These are phyloP conservation scores for Tiliacea citrago DNA, from an alignment of 2,888 invertebrate genomes.

Conservation along the genomic window DNA sequence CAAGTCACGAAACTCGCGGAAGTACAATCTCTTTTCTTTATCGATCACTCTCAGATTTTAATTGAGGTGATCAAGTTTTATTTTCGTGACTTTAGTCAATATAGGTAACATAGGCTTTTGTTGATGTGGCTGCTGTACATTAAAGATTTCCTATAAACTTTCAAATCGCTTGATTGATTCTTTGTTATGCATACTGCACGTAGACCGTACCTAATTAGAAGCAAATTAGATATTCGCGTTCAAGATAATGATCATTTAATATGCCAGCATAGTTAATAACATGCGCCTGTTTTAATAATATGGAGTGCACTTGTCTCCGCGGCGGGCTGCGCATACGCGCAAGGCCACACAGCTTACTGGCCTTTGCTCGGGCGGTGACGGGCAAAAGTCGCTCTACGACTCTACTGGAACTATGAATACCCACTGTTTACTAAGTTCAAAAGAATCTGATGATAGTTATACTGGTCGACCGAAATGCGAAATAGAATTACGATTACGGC, in stretches of 20 bases:
- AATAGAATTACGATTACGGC: constrained; percentile 41
- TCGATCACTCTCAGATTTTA: constrained; percentile 59
- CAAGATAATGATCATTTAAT: constrained; percentile 49
- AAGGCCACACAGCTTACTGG: constrained; percentile 81
- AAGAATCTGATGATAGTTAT: constrained; percentile 49
- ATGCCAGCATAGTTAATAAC: constrained; percentile 40
- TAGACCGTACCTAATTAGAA: constrained; percentile 29
- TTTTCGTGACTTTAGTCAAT: constrained; percentile 59
- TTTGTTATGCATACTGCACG: constrained; percentile 23
- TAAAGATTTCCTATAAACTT: constrained; percentile 41
- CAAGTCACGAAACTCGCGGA: constrained; percentile 64
- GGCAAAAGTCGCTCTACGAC: constrained; percentile 77
- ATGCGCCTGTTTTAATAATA: constrained; percentile 36
- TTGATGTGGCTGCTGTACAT: constrained; percentile 10
- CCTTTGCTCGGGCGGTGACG: constrained; percentile 82
- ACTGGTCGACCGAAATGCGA: constrained; percentile 28
- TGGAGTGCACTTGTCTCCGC: constrained; percentile 82
- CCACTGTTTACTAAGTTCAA: constrained; percentile 72
- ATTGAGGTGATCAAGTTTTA: constrained; percentile 71
- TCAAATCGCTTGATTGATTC: constrained; percentile 26
- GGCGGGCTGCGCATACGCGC: constrained; percentile 72
- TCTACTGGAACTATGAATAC: constrained; percentile 53
- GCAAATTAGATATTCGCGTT: constrained; percentile 39
- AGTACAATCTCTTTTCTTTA: constrained; percentile 66
- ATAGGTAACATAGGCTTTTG: constrained; percentile 21